A percentile compares a stretch with the other conserved stretches of the same genome.
Conservation (phyloP, 53 echinoderm and acorn worm species). For the Apostichopus leukothele region DNA sequence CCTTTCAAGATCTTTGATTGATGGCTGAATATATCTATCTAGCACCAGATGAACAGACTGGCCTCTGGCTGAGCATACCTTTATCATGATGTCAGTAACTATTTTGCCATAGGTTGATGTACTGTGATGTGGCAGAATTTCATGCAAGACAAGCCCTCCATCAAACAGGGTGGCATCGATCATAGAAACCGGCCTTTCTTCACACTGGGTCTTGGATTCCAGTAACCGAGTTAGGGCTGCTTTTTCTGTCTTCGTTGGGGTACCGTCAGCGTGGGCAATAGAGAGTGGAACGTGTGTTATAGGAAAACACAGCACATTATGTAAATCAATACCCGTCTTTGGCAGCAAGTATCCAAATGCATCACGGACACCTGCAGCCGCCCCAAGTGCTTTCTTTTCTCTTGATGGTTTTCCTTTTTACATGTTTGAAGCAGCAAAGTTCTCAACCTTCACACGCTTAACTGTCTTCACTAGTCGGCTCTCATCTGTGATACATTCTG, state of each 20-base stretch:
- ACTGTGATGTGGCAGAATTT: slow-evolving; percentile 48
- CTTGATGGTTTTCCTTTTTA: slow-evolving; percentile 48
- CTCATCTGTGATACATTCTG: slow-evolving; percentile 44
- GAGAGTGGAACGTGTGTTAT: slow-evolving; percentile 36
- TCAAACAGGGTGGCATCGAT: slow-evolving; percentile 56
- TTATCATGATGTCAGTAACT: neutral
- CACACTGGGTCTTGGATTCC: slow-evolving; percentile 3
- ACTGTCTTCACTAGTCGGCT: slow-evolving; percentile 46
- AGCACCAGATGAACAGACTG: too few species aligned
- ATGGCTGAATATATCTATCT: too few species aligned
- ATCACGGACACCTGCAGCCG: slow-evolving; percentile 56
- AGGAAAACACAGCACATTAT: slow-evolving; percentile 47
- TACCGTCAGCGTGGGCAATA: slow-evolving; percentile 34
- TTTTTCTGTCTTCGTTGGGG: slow-evolving; percentile 36
- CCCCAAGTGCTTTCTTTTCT: slow-evolving; percentile 57
- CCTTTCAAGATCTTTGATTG: slow-evolving; percentile 62
- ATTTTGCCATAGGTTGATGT: slow-evolving; percentile 58
- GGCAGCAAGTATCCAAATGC: slow-evolving; percentile 45
- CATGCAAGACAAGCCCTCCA: slow-evolving; percentile 60
- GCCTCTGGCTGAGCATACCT: too few species aligned
- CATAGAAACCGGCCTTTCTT: neutral
- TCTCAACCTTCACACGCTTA: slow-evolving; percentile 60
- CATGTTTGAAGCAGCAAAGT: slow-evolving; percentile 56
- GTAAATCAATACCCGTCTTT: slow-evolving; percentile 46
- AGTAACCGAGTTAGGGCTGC: neutral